phyloP scores from a whole-genome alignment of 1,140 invertebrate genomes.

The Heliconius hermathena region DNA sequence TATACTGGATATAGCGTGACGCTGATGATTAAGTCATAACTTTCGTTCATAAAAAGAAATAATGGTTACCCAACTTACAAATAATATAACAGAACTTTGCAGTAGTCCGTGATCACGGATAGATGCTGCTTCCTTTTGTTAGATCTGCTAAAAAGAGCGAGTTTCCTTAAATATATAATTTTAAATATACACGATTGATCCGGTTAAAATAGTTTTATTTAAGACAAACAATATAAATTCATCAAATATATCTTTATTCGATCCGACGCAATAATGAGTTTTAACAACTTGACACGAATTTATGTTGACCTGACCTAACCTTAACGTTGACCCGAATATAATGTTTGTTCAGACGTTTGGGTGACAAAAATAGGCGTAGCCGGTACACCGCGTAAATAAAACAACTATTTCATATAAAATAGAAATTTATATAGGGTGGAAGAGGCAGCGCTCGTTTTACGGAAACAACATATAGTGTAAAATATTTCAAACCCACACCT shows the following conservation, averaged over 20 bases:
- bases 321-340: conserved; percentile 46
- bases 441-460: no score
- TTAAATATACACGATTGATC: no score
- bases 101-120: no score
- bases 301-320: conserved; percentile 43
- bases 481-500: no score
- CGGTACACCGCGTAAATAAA: conserved; percentile 26
- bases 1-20: no score
- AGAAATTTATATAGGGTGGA: not conserved
- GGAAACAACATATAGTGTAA: no score
- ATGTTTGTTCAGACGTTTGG: conserved; percentile 41
- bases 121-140: no score
- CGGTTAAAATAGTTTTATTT: no score
- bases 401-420: not conserved
- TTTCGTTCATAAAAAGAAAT: not conserved
- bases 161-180: no score
- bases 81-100: not conserved
- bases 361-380: conserved; percentile 41
- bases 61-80: not conserved
- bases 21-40: no score
- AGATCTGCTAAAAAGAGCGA: no score
- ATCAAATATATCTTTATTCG: conserved; percentile 22
- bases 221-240: not conserved
- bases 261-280: conserved; percentile 31
- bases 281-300: conserved; percentile 38